Base-by-base conservation (phyloP, 2,888 invertebrate genomes). In the Ophion slaviceki region DNA sequence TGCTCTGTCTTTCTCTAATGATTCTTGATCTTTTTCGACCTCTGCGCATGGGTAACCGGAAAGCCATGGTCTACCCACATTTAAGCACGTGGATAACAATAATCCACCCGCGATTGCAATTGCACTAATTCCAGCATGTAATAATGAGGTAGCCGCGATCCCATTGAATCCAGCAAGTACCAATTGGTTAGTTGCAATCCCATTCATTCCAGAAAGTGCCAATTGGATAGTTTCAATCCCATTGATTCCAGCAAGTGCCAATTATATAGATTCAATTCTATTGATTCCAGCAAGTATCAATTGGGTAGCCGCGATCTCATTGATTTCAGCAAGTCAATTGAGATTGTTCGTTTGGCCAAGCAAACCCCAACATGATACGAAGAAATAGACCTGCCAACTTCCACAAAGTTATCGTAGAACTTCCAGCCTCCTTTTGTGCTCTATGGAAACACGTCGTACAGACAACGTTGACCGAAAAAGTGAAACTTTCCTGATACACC, bases 1-100 rank as follows among this genome's bases (percentile, higher is more conserved):
- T 78, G 61, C 78, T 76, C 20, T 71, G 32, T 66, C 68, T 72
- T 82, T 72, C 61, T 82, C 84, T 80, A 80, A 85, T 86, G 84
- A 82, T 82, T 80, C 59, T 68, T 71, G 45, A 84, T 67, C 70
- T 11, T 68, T 36, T 28, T 72, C 77, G 61, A 77, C 53, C 57
- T 80, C 61, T 57, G 8, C 20, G 11, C 28, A 28, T 59, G 10
- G 68, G 11, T 20, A 8, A 66, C 45, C 62, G 3, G 17, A 8
- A 36, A 62, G 74, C n/a, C 45, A 2, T 11, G 20, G 17, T 57
- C 6, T 77, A n/a, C 10, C 14, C 36, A 67, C 1, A 24, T 57
- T 66, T 45, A 45, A 74, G 28, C 67, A 74, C 68, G 61, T 20
- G 17, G 45, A 40, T 61, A 61, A 47, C 20, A 74, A 75, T 61